Conservation (phyloP, 2,113 vertebrate species). For the Istiophorus platypterus region DNA sequence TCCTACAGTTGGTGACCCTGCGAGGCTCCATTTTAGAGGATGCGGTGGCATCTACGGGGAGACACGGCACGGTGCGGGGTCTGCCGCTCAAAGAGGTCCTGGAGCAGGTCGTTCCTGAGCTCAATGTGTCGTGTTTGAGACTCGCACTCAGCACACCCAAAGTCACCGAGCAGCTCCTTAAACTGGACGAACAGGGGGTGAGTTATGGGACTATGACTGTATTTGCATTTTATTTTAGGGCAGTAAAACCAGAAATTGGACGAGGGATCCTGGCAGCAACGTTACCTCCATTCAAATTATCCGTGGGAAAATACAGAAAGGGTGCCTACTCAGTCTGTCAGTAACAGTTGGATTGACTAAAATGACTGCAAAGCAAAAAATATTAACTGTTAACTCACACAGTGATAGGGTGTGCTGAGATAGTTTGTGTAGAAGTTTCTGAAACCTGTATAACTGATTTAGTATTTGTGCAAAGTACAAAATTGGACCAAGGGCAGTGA, state of each 20-base stretch:
- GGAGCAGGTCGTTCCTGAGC: constrained; percentile 91
- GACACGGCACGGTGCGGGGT: constrained; percentile 89
- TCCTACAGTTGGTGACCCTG: constrained; percentile 88
- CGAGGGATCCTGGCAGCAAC: background rate
- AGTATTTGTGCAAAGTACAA: constrained; percentile 41
- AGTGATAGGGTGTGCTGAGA: background rate
- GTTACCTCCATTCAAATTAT: background rate
- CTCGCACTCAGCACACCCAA: constrained; percentile 88
- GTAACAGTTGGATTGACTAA: background rate
- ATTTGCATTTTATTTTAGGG: background rate
- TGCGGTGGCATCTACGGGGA: constrained; percentile 86
- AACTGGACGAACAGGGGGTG: constrained; percentile 96
- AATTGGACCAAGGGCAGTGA: constrained; percentile 14
- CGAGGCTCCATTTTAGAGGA: constrained; percentile 93
- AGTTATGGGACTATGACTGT: constrained; percentile 45
- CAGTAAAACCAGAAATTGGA: background rate
- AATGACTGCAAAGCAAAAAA: background rate
- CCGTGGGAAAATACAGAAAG: background rate
- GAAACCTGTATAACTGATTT: constrained; percentile 21
- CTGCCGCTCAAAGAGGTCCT: constrained; percentile 91
- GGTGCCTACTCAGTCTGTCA: background rate
- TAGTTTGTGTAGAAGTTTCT: constrained; percentile 1
- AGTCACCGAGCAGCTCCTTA: constrained; percentile 94
- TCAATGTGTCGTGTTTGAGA: constrained; percentile 90
- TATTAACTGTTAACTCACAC: background rate